Conservation (phyloP, 2,797 vertebrate species). For the Botia kubotai region DNA sequence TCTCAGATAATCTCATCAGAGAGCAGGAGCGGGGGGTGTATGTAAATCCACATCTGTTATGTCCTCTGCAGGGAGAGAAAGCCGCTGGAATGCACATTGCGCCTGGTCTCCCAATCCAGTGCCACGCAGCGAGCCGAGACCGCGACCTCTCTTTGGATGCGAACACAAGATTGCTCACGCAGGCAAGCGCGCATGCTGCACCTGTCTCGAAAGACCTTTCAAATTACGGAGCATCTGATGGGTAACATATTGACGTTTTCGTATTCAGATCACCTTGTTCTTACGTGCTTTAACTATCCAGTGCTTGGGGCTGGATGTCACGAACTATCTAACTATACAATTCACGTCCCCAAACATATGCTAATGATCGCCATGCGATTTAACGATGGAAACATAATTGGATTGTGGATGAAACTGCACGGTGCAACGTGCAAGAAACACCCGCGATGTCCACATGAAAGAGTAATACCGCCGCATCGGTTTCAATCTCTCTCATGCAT, state of each 20-base stretch:
- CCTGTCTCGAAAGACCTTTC: slow-evolving; percentile 14
- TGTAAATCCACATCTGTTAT: slow-evolving; percentile 66
- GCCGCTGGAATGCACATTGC: slow-evolving; percentile 58
- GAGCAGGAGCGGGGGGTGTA: slow-evolving; percentile 59
- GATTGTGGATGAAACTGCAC: no score
- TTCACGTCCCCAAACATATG: background rate
- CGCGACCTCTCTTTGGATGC: slow-evolving; percentile 50
- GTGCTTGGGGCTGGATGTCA: no score
- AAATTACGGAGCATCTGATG: slow-evolving; percentile 7
- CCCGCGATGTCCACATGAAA: no score
- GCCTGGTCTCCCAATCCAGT: slow-evolving; percentile 49
- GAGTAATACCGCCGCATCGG: no score
- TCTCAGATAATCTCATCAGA: slow-evolving; percentile 63
- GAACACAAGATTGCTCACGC: slow-evolving; percentile 35
- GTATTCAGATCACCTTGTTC: background rate
- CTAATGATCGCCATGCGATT: no score
- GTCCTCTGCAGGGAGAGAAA: slow-evolving; percentile 56
- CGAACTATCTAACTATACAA: no score
- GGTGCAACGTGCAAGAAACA: no score
- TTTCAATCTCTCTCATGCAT: no score
- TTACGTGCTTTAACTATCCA: background rate
- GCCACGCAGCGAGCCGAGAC: slow-evolving; percentile 48
- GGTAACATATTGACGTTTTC: slow-evolving; percentile 9
- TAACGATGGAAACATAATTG: no score
- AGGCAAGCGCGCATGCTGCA: slow-evolving; percentile 26